Base-by-base conservation (phyloP, 2,797 vertebrate genomes). In the Spinus pinus region DNA sequence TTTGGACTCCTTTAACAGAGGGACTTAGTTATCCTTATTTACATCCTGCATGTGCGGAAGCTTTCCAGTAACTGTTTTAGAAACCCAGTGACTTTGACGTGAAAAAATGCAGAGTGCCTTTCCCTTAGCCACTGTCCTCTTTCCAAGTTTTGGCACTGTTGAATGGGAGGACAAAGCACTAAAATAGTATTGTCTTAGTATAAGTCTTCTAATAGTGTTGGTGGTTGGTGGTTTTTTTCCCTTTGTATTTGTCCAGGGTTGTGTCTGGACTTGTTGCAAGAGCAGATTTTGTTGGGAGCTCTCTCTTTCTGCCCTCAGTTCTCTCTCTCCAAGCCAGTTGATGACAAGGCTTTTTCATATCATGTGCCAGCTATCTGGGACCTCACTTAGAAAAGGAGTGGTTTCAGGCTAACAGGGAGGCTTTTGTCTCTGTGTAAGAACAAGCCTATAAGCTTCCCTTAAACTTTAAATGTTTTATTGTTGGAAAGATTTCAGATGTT, bases 401-500 rank as follows among this genome's bases (percentile, higher is more conserved):
- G 66, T 72, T 97, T 93, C 78, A 81, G 83, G 47, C 65, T 90
- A 88, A 71, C 71, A 94, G 78, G 74, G 72, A 93, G 53, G 41
- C 62, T 75, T 92, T 84, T 93, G 58, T 95, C 56, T 81, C 58
- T 77, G 11, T 67, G 35, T 61, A 61, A 93, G 74, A 94, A 42
- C 51, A 85, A 92, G 67, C 47, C 66, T 92, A 60, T 88, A 94
- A 88, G 58, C 64, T 73, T 94, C 80, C 35, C 75, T 89, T 87
- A 91, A 91, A 94, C 44, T 88, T 81, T 61, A 88, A 80, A 81
- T 1, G 17, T 88, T 88, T 91, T 60, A 87, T 86, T 95, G 60
- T 94, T 94, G 91, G 86, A 86, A 91, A 58, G 30, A 64, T 58
- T 86, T 96, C 73, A 91, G 87, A 83, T 94, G 71, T 90, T 91